Conservation (phyloP, 2,888 invertebrate species). For the Drosophila subsilvestris region DNA sequence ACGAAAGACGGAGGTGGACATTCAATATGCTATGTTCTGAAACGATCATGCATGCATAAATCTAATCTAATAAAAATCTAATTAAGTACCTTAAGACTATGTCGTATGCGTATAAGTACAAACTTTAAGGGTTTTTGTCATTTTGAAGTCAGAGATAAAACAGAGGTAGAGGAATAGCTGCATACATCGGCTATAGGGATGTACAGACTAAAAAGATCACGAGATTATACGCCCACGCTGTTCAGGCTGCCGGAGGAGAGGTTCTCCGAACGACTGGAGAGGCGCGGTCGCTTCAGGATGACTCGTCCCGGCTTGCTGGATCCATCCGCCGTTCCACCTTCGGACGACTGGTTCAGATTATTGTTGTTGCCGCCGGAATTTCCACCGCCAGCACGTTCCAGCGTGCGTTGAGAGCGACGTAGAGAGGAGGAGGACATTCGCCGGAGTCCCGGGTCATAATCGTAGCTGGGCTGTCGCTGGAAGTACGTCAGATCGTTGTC, state of each 20-base stretch:
- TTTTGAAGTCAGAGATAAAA: slow-evolving; percentile 61
- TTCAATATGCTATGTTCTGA: slow-evolving; percentile 32
- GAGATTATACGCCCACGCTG: slow-evolving; percentile 70
- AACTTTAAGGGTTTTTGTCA: slow-evolving; percentile 45
- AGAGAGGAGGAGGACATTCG: slow-evolving; percentile 72
- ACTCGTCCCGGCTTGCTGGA: slow-evolving; percentile 52
- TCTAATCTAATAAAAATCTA: slow-evolving; percentile 48
- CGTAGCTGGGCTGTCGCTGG: slow-evolving; percentile 61
- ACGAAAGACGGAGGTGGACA: slow-evolving; percentile 28
- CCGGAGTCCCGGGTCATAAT: slow-evolving; percentile 55
- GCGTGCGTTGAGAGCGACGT: slow-evolving; percentile 70
- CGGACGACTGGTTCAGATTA: slow-evolving; percentile 63
- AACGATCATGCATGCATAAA: slow-evolving; percentile 41
- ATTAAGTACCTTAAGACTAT: slow-evolving; percentile 63
- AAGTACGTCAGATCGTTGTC: slow-evolving; percentile 67
- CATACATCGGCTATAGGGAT: slow-evolving; percentile 39
- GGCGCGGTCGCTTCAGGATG: slow-evolving; percentile 64
- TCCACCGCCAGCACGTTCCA: slow-evolving; percentile 60
- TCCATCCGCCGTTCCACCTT: slow-evolving; percentile 39
- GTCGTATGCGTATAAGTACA: slow-evolving; percentile 56
- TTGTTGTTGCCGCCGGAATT: slow-evolving; percentile 64
- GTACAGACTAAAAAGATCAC: slow-evolving; percentile 70
- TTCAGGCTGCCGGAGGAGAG: slow-evolving; percentile 70
- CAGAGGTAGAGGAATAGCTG: slow-evolving; percentile 72
- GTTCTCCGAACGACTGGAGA: slow-evolving; percentile 74